These are phyloP conservation scores for Tenthredo scrophulariae DNA, from an alignment of 2,888 invertebrate genomes.

Conservation along the genomic window DNA sequence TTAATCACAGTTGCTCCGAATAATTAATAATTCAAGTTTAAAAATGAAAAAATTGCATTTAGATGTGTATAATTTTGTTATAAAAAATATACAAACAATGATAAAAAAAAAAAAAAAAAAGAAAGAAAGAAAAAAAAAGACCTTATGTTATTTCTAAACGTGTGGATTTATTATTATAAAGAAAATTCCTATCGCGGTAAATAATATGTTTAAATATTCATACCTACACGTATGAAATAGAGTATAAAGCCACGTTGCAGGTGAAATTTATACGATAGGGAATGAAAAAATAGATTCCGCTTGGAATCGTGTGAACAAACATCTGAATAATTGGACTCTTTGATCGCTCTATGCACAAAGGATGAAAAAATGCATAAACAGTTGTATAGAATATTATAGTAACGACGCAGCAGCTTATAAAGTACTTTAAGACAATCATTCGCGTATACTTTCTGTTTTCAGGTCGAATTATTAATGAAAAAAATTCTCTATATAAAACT, in stretches of 20 bases:
- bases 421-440: background rate
- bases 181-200: background rate
- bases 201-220: background rate
- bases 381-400: background rate
- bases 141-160: too few relatives aligned
- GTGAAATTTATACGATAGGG: background rate
- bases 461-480: background rate
- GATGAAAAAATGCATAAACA: slow-evolving; percentile 30
- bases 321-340: background rate
- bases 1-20: background rate
- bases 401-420: background rate
- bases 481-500: background rate
- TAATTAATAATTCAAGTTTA: background rate
- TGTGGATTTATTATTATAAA: background rate
- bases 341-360: background rate
- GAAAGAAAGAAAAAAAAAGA: background rate
- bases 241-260: background rate
- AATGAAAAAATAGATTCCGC: background rate
- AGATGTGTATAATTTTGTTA: background rate
- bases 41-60: background rate
- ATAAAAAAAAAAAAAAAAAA: background rate
- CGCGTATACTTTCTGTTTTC: slow-evolving; percentile 5
- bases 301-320: background rate
- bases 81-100: slow-evolving; percentile 1
- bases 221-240: background rate